Evolutionary conservation across 1,140 invertebrate genomes (phyloP), one percentile per base, ranked within the genome.

Genomic region (Ceratoteleas bidentatus): DNA sequence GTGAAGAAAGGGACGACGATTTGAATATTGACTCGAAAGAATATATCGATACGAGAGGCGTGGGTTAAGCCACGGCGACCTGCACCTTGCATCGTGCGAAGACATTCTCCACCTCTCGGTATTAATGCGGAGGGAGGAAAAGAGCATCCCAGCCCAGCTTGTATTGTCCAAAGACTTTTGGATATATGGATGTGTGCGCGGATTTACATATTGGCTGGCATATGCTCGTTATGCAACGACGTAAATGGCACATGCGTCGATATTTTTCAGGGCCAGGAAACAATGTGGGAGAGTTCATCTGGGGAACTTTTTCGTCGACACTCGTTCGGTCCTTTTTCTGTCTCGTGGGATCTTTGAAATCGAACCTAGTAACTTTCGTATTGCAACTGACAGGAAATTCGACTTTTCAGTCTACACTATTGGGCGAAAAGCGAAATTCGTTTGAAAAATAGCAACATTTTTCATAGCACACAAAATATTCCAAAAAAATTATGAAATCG

Each of bases 161-260:
- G 40, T 60, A 64, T 72, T 80, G 68, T 74, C 69, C 73, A 57
- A 62, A 61, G 50, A 74, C 69, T 78, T 78, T 78, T 52, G 69
- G 77, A 80, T 74, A 68, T 74, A 72, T 64, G 52, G 34, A 53
- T 50, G 66, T 60, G 36, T 56, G 45, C 6, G 34, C 52, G 13
- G 57, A 79, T 72, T 79, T 72, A 72, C 60, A 72, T 72, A 72
- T 79, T 65, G 40, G 56, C 36, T 72, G 66, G 40, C 66, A 78
- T 72, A 78, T 53, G 64, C 33, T 24, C 38, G 15, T 78, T 78
- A 58, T 58, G 52, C 43, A 78, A 78, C 54, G 11, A 52, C 40
- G 15, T 61, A 60, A 61, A 61, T 61, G 47, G 34, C 56, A 58
- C 56, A 36, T 36, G 34, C 9, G 34, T 36, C 34, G 34, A 9